Percentiles rank a stretch among this genome's conserved stretches.
Evolutionary conservation across 2,113 vertebrate genomes (phyloP).

Genomic region (Serilophus lunatus): DNA sequence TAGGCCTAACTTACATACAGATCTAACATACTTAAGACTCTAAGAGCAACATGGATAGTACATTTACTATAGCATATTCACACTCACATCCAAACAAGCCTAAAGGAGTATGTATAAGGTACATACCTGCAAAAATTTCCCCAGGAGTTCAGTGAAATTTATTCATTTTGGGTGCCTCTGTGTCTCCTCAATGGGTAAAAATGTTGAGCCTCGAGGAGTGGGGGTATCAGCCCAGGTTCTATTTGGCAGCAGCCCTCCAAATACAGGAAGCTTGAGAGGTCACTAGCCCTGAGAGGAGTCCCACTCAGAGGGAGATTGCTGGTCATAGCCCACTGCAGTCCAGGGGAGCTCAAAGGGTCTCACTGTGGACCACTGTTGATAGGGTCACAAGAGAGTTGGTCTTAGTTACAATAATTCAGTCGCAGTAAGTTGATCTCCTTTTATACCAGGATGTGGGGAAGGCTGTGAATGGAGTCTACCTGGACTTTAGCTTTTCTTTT

Average conservation of each 20-base stretch:
- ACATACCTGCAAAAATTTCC: not conserved
- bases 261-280: rapidly evolving
- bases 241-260: not conserved
- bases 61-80: not conserved
- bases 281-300: not conserved
- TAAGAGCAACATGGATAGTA: not conserved
- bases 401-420: not conserved
- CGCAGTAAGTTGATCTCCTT: too few species aligned
- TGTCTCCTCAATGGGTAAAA: not conserved
- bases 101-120: not conserved
- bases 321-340: not conserved
- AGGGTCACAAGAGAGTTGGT: not conserved
- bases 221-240: not conserved
- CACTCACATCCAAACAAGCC: not conserved
- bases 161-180: not conserved
- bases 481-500: too few species aligned
- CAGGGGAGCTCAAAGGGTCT: not conserved
- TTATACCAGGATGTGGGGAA: too few species aligned
- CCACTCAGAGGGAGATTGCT: not conserved
- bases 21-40: not conserved
- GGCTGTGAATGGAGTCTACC: too few species aligned
- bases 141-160: not conserved
- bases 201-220: not conserved
- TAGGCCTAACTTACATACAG: not conserved
- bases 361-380: not conserved